Evolutionary conservation across 1,140 invertebrate genomes (phyloP), one percentile per base, ranked within the genome.

Genomic region (Antheraea pernyi): DNA sequence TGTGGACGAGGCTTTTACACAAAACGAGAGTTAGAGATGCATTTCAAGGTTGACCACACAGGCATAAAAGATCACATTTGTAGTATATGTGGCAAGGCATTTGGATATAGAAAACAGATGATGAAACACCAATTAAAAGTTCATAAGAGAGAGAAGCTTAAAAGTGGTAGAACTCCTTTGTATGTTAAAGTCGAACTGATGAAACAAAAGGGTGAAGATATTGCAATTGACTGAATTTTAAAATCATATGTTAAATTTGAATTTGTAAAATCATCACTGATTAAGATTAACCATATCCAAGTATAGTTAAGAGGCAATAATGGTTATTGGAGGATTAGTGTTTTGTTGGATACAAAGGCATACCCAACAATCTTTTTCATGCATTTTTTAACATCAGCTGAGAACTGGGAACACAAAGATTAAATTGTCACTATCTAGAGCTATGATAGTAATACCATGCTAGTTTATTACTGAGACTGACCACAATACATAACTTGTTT

Each of bases 1-100:
- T 92, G 90, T 68, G 82, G 83, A 0, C 60, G 82, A 69, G 86
- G 86, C 0, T 91, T 85, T 71, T 84, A 89, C 68, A 86, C 82
- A 11, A 89, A 89, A 70, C 75, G 80, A 48, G 72, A 79, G 30
- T 74, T 91, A 11, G 87, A 91, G 19, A 58, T 81, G 59, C 90
- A 92, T 72, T 84, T 83, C 22, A 92, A 92, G 83, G 85, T 91
- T 30, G 93, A 91, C 39, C 93, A 94, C 78, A 78, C 82, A 3
- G 93, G 93, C 3, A 87, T 93, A 7, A 93, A 91, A 73, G 85
- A 93, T n/a, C 91, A 93, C 78, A 69, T 91, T 18, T 94, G 93
- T 72, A 82, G 85, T 58, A 75, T 92, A 3, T 94, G 93, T 81
- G 88, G 86, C 0, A 93, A 93, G 80, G 90, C 89, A 9, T 94